These are phyloP conservation scores for Bergia sp. DNA, from an alignment of 92 coral and sea anemone species.

Conservation along the genomic window DNA sequence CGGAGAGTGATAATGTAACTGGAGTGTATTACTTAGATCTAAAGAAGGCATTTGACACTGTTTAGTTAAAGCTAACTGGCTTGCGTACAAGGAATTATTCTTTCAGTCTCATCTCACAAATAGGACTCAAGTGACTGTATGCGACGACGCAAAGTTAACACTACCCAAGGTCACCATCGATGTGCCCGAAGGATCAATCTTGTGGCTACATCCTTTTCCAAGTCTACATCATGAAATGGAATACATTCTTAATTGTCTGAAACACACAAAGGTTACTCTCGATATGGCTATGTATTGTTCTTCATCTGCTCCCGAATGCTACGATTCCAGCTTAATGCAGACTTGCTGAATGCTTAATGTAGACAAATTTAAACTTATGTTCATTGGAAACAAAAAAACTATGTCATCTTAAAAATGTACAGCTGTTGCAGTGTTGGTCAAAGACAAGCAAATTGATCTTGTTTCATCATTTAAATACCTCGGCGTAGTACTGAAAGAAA, in stretches of 20 bases:
- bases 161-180: neutral
- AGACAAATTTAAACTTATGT: neutral
- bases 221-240: neutral
- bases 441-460: neutral
- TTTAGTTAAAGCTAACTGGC: neutral
- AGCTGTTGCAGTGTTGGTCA: no score
- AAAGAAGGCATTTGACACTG: no score
- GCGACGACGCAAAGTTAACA: neutral
- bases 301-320: neutral
- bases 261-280: neutral
- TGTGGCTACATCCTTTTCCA: neutral
- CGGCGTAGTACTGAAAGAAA: neutral
- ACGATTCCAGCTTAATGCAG: neutral
- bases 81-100: neutral
- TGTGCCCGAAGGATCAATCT: neutral
- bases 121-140: neutral
- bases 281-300: neutral
- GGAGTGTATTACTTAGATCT: no score
- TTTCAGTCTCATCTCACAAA: neutral
- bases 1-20: no score
- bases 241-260: neutral
- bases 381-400: neutral
- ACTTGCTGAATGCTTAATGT: neutral
- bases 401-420: neutral
- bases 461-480: neutral